Evolutionary conservation across 1,140 invertebrate species (phyloP).

Genomic region (Aphelenchoides fujianensis): DNA sequence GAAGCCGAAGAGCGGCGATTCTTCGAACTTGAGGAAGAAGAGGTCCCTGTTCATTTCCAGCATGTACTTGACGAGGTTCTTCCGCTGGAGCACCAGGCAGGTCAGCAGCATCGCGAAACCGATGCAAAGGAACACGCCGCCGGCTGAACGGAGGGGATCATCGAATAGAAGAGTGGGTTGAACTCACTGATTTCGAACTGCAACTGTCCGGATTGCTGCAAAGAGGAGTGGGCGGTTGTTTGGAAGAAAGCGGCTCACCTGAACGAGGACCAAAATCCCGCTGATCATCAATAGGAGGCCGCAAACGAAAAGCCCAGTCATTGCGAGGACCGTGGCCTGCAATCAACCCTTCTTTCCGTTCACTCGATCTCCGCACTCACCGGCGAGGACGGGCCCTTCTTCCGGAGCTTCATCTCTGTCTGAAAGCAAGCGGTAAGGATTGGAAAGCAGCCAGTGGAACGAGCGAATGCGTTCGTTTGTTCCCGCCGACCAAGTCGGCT

Average conservation of each 20-base stretch:
- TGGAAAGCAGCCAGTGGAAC: not conserved
- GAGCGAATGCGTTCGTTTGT: too few relatives aligned
- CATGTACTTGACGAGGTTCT: constrained; percentile 38
- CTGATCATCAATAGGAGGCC: constrained; percentile 12
- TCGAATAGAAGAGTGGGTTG: too few relatives aligned
- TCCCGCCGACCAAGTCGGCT: too few relatives aligned
- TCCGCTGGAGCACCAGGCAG: constrained; percentile 36
- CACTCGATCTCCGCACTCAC: too few relatives aligned
- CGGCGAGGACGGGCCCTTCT: constrained; percentile 10
- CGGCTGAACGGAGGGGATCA: too few relatives aligned
- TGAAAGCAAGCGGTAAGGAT: not conserved
- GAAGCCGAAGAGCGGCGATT: constrained; percentile 25
- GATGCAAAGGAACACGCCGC: constrained; percentile 26
- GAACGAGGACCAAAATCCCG: not conserved
- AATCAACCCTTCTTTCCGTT: too few relatives aligned
- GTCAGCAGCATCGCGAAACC: constrained; percentile 29
- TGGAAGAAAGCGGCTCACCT: not conserved
- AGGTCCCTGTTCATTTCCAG: constrained; percentile 34
- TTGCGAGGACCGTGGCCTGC: not conserved
- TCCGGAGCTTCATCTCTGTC: constrained; percentile 11
- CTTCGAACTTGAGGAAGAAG: constrained; percentile 33
- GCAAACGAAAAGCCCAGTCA: constrained; percentile 10
- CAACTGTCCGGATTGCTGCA: not conserved
- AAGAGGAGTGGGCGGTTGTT: not conserved
- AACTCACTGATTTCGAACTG: constrained; percentile 34